A percentile compares a stretch with the other conserved stretches of the same genome.
Evolutionary conservation across 2,113 vertebrate genomes (phyloP).

Genomic region (Entelurus aequoreus): DNA sequence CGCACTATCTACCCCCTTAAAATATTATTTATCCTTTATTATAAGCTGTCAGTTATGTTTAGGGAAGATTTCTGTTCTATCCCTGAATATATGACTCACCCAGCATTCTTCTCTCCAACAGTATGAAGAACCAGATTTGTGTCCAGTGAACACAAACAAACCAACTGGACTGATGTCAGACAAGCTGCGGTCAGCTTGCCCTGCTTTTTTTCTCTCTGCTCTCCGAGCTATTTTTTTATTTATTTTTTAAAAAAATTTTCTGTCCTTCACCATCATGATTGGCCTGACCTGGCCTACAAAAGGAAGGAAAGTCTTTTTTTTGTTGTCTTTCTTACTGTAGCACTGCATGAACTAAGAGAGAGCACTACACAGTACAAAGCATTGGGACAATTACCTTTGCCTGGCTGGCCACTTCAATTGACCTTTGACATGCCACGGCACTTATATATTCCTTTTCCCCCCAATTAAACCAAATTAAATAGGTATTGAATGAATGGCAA

Average conservation of each 20-base stretch:
- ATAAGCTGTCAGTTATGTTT: too few relatives aligned
- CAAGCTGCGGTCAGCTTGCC: slow-evolving; percentile 71
- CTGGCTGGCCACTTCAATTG: slow-evolving; percentile 18
- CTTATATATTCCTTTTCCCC: slow-evolving; percentile 18
- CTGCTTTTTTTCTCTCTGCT: slow-evolving; percentile 56
- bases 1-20: too few relatives aligned
- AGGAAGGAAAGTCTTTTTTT: slow-evolving; percentile 6
- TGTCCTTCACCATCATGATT: slow-evolving; percentile 11
- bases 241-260: too few relatives aligned
- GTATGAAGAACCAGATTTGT: slow-evolving; percentile 76
- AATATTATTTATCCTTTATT: too few relatives aligned
- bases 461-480: slow-evolving; percentile 24
- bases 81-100: slow-evolving; percentile 41
- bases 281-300: slow-evolving; percentile 17
- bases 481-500: slow-evolving; percentile 3
- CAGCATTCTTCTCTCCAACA: slow-evolving; percentile 39
- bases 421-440: slow-evolving; percentile 17
- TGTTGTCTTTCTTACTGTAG: slow-evolving; percentile 1
- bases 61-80: too few relatives aligned
- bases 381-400: slow-evolving; percentile 13
- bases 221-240: slow-evolving; percentile 22
- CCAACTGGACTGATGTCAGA: slow-evolving; percentile 76
- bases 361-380: slow-evolving; percentile 1
- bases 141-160: slow-evolving; percentile 65
- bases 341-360: slow-evolving; percentile 17